These are phyloP conservation scores for Seriola aureovittata DNA, from an alignment of 2,113 vertebrate species.

Conservation along the genomic window DNA sequence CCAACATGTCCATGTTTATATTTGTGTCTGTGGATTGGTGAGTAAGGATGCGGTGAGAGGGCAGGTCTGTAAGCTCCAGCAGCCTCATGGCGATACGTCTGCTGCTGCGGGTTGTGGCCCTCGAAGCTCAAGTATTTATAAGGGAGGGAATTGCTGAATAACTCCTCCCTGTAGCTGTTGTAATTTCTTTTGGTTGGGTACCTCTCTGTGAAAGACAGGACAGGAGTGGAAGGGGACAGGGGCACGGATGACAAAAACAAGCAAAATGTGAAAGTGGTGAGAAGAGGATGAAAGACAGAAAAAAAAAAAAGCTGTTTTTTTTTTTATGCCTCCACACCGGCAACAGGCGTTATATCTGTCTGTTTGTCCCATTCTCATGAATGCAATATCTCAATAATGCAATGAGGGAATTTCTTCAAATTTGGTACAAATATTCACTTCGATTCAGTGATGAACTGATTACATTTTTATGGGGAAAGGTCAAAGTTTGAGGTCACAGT, in stretches of 20 bases:
- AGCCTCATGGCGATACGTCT: not conserved
- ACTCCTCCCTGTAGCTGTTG: not conserved
- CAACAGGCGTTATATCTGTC: no score
- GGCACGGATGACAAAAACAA: not conserved
- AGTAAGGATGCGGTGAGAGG: not conserved
- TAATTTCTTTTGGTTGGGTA: not conserved
- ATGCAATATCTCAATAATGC: no score
- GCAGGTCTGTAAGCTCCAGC: not conserved
- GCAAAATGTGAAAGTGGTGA: not conserved
- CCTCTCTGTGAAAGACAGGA: not conserved
- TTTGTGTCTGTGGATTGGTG: not conserved
- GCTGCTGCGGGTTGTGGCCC: not conserved
- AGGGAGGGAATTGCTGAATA: slow-evolving; percentile 6
- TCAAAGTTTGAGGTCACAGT: no score
- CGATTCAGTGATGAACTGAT: no score
- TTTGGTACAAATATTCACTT: no score
- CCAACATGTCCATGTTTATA: no score
- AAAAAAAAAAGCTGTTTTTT: no score
- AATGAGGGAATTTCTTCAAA: no score
- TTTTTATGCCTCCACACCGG: no score
- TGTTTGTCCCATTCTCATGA: no score
- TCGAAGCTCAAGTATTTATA: slow-evolving; percentile 36
- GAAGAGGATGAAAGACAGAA: no score
- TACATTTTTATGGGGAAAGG: no score
- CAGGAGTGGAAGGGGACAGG: not conserved